These are phyloP conservation scores for Dryomyza anilis DNA, from an alignment of 2,888 invertebrate species.

Conservation along the genomic window DNA sequence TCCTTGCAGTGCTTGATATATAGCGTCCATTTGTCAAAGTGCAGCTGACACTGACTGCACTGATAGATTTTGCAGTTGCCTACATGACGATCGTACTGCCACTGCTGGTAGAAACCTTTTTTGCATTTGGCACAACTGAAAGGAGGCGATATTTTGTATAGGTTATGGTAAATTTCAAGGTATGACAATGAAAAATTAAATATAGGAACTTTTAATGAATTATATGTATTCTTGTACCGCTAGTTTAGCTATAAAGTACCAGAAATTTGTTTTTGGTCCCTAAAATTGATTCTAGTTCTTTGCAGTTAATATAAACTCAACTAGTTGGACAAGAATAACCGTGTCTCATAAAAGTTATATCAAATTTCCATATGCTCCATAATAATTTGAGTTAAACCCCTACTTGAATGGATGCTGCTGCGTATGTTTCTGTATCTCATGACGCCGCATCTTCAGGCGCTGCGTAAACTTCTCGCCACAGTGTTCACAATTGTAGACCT, in stretches of 20 bases:
- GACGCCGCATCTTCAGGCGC: slow-evolving; percentile 65
- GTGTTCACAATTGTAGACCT: slow-evolving; percentile 63
- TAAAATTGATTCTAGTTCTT: no score
- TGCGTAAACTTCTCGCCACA: slow-evolving; percentile 66
- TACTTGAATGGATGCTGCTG: slow-evolving; percentile 55
- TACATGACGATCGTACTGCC: slow-evolving; percentile 63
- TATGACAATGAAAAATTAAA: neutral
- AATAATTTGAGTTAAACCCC: slow-evolving; percentile 8
- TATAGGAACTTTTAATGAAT: no score
- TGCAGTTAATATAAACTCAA: no score
- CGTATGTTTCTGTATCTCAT: slow-evolving; percentile 65
- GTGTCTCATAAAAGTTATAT: neutral
- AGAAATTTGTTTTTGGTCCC: no score
- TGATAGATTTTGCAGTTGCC: slow-evolving; percentile 49
- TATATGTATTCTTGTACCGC: no score
- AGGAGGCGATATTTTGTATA: no score
- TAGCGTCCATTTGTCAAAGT: slow-evolving; percentile 51
- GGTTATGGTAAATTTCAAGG: neutral
- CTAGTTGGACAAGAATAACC: no score
- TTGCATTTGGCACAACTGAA: slow-evolving; percentile 65
- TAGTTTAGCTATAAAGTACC: no score
- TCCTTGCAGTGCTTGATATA: slow-evolving; percentile 50
- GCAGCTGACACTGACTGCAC: slow-evolving; percentile 61
- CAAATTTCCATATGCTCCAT: neutral
- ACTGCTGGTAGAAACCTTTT: slow-evolving; percentile 62